A percentile compares a stretch with the other conserved stretches of the same genome.
Evolutionary conservation across 2,888 invertebrate genomes (phyloP).

Genomic region (Mechanitis messenoides): DNA sequence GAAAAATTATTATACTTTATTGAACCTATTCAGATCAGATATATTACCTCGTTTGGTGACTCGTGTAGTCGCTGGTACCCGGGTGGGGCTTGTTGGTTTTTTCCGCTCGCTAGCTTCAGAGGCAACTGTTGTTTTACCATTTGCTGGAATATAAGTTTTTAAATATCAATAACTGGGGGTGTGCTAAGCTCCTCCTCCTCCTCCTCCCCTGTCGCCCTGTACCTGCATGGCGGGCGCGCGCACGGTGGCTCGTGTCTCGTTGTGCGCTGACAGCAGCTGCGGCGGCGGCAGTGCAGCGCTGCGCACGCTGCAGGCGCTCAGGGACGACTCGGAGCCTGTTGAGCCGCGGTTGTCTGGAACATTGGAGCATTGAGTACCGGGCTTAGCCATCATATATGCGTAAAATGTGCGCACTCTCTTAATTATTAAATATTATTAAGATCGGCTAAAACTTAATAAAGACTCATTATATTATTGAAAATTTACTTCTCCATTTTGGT

Average conservation of each 20-base stretch:
- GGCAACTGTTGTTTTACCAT: conserved; percentile 92
- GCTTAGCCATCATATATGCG: no score
- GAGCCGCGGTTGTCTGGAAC: conserved; percentile 59
- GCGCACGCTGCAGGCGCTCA: conserved; percentile 43
- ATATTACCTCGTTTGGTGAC: conserved; percentile 60
- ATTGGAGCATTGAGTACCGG: not conserved
- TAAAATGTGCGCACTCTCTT: no score
- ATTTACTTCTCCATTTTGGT: conserved; percentile 71
- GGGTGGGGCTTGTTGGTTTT: conserved; percentile 65
- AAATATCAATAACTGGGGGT: no score
- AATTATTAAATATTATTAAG: no score
- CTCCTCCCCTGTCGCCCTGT: not conserved
- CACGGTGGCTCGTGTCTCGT: conserved; percentile 59
- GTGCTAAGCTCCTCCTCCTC: no score
- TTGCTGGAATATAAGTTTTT: conserved; percentile 39
- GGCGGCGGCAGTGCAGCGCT: conserved; percentile 54
- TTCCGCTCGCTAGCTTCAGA: conserved; percentile 85
- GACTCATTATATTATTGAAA: not conserved
- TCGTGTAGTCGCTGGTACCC: conserved; percentile 68
- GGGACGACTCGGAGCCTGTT: conserved; percentile 60
- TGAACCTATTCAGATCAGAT: not conserved
- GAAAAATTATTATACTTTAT: not conserved
- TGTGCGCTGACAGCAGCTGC: conserved; percentile 64
- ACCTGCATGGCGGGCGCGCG: conserved; percentile 43
- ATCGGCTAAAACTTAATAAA: no score